These are phyloP conservation scores for Coccyzus lansbergi DNA, from an alignment of 2,797 vertebrate species.

Conservation along the genomic window DNA sequence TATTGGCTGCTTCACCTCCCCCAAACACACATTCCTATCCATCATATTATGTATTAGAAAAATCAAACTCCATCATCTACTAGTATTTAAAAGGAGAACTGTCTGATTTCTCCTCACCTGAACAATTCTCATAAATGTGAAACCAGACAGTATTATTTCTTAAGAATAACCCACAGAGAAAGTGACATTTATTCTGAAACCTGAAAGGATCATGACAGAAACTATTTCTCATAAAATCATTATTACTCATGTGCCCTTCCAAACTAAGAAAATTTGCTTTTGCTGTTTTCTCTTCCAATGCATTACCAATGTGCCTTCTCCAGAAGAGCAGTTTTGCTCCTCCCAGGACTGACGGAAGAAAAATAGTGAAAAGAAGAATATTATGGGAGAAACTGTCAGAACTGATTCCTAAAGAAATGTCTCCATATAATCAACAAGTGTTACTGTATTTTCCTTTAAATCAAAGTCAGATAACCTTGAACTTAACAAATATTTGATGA, in stretches of 20 bases:
- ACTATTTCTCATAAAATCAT: background rate
- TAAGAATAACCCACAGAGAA: background rate
- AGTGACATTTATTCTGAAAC: background rate
- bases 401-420: background rate
- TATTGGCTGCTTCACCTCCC: background rate
- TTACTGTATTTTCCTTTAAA: background rate
- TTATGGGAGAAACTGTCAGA: background rate
- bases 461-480: background rate
- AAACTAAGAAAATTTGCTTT: background rate
- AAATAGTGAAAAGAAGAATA: background rate
- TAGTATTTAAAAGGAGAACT: background rate
- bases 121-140: background rate
- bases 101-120: background rate
- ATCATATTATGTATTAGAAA: background rate
- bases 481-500: background rate
- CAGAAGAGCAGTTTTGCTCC: background rate
- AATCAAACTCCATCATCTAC: background rate
- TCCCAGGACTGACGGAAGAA: background rate
- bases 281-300: background rate
- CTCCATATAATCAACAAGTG: background rate
- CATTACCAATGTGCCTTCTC: background rate
- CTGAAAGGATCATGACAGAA: background rate
- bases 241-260: background rate
- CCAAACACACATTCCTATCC: fast-evolving
- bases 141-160: background rate